These are phyloP conservation scores for Sternarchorhynchus goeldii DNA, from an alignment of 2,797 vertebrate species.

Conservation along the genomic window DNA sequence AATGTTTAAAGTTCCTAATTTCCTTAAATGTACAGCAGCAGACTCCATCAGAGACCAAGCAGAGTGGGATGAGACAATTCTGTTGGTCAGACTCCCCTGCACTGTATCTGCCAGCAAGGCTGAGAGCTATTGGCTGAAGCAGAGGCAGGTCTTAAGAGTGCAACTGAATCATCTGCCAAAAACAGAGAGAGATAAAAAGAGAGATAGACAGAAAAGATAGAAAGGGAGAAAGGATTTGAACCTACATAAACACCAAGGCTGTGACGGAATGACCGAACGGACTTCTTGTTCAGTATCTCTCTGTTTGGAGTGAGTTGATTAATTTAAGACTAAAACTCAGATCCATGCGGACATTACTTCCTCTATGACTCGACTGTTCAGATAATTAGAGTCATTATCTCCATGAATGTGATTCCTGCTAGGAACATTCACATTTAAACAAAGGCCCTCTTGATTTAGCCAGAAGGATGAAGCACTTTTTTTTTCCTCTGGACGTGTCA, in stretches of 20 bases:
- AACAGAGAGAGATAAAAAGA: not conserved
- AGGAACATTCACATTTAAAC: constrained; percentile 1
- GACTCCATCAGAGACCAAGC: not conserved
- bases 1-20: constrained; percentile 16
- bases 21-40: not conserved
- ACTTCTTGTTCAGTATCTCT: not conserved
- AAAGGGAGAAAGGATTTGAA: not conserved
- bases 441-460: constrained; percentile 12
- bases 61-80: not conserved
- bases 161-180: constrained; percentile 20
- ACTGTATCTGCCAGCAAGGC: not conserved
- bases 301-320: not conserved
- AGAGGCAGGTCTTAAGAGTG: not conserved
- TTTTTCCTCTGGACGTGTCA: constrained; percentile 4
- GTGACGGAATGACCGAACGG: not conserved
- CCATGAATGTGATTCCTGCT: not conserved
- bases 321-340: not conserved
- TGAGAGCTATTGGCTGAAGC: constrained; percentile 13
- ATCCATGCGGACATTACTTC: constrained; percentile 1
- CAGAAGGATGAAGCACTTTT: not conserved
- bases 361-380: not conserved
- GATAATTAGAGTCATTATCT: not conserved
- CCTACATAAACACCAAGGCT: constrained; percentile 3
- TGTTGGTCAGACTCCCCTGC: constrained; percentile 8
- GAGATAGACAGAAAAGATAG: not conserved